Evolutionary conservation across 2,888 invertebrate species (phyloP), one percentile per base, ranked within the genome.

Genomic region (Desoria tigrina): DNA sequence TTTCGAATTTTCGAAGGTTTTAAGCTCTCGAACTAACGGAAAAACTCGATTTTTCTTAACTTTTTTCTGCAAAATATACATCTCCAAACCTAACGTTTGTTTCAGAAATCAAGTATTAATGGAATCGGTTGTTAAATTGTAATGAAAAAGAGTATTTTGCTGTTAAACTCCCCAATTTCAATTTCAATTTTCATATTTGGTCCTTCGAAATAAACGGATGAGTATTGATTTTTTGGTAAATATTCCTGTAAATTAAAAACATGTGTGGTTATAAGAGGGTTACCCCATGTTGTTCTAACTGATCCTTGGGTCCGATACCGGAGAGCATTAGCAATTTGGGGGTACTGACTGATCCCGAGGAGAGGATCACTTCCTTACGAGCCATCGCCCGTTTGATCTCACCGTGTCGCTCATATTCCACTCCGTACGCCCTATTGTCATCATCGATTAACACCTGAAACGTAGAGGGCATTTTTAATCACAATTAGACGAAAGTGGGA

Each of bases 401-500:
- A 3, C 66, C 66, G 45, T 60, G 56, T 27, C 42, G 24, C 37
- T 66, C 61, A 26, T 62, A 66, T 45, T 66, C 57, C 2, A 66
- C 66, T 7, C 66, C 66, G 27, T 21, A 37, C 4, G 51, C 66
- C 16, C 28, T 42, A 7, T 39, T 23, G 21, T 57, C 27, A 3
- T 56, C 42, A 14, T 49, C 61, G 23, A 56, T 18, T 11, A 61
- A 23, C 23, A 60, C 45, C 58, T 53, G 27, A 54, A n/a, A n/a
- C n/a, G n/a, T n/a, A n/a, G n/a, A 32, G 32, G 11, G 11, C 21
- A 2, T 24, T 51, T 21, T 59, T 9, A 24, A 59, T n/a, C 3
- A 42, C 39, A n/a, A 42, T n/a, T n/a, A n/a, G n/a, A n/a, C n/a
- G n/a, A n/a, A n/a, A n/a, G n/a, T n/a, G n/a, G n/a, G 16, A 21